Base-by-base conservation (phyloP, 2,113 vertebrate species). In the Antennarius striatus region DNA sequence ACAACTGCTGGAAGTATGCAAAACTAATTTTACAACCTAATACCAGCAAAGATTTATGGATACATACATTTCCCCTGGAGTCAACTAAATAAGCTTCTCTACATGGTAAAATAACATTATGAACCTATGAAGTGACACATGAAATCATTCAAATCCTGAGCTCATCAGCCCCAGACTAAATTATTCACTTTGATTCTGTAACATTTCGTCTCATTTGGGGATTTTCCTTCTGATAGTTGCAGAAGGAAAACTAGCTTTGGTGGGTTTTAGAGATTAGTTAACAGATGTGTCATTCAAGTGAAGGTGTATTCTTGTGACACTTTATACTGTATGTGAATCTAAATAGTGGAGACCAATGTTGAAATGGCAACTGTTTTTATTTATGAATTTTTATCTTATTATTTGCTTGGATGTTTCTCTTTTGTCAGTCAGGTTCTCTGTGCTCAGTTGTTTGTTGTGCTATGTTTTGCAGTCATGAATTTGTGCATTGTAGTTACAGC, bases 181-280 rank as follows among this genome's bases (percentile, higher is more conserved):
- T 91, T 80, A 92, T 91, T 91, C 89, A 91, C 90, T 91, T 91
- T 91, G 88, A 88, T 89, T 88, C 69, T 56, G 74, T 77, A 86
- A 88, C 68, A 73, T 88, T 90, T 73, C 79, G 84, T 84, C 75
- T 82, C 79, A 78, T 83, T 58, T 75, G 73, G 58, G 54, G 50
- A 77, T 64, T 6, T 0, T 65, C 68, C 72, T 81, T 71, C 70
- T 45, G 29, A 75, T 66, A 47, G 49, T 54, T 56, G 46, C 73
- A 76, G 57, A 22, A 16, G 30, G 63, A 60, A 59, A 66, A 73
- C 8, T 28, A 49, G 63, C 11, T 16, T 6, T 51, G 52, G 42
- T 0, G 2, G 16, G 5, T 9, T 52, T 64, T 15, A 1, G 3
- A 47, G 56, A 69, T 61, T 71, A 42, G 73, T 83, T 65, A 12